Percentiles rank a stretch among this genome's conserved stretches.
These are phyloP conservation scores for Neodontobutis hainanensis DNA, from an alignment of 2,113 vertebrate species.

Conservation along the genomic window DNA sequence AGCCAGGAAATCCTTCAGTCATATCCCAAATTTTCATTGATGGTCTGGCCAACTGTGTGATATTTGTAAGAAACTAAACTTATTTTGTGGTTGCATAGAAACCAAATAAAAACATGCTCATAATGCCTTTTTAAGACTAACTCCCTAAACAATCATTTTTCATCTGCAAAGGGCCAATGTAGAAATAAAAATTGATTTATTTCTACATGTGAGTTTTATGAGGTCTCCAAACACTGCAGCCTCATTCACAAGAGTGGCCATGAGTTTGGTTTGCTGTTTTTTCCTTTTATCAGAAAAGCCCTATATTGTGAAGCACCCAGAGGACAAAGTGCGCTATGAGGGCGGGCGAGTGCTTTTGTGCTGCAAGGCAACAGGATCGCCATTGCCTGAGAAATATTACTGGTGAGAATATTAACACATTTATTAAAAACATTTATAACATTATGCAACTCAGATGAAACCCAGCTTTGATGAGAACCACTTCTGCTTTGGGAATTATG, in stretches of 20 bases:
- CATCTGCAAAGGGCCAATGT: constrained; percentile 20
- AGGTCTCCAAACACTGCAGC: constrained; percentile 24
- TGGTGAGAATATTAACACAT: constrained; percentile 81
- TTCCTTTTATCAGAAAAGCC: constrained; percentile 84
- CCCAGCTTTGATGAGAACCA: background rate
- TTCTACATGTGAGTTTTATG: constrained; percentile 39
- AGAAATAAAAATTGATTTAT: constrained; percentile 27
- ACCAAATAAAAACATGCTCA: constrained; percentile 52
- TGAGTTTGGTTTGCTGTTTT: constrained; percentile 28
- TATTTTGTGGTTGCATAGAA: constrained; percentile 35
- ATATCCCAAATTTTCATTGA: constrained; percentile 20
- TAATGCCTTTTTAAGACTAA: constrained; percentile 38
- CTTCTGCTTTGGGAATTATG: background rate
- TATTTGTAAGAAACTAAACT: constrained; percentile 21
- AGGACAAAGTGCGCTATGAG: constrained; percentile 82
- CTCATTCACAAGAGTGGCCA: constrained; percentile 25
- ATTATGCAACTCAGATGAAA: background rate
- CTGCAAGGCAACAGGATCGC: constrained; percentile 88
- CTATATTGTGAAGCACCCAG: constrained; percentile 88
- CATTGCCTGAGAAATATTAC: constrained; percentile 87
- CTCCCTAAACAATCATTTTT: constrained; percentile 47
- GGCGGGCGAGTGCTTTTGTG: constrained; percentile 90
- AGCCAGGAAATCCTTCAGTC: constrained; percentile 12
- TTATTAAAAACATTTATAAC: background rate
- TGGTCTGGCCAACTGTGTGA: constrained; percentile 16